These are phyloP conservation scores for Porites rus DNA, from an alignment of 92 coral and sea anemone species.

Conservation along the genomic window DNA sequence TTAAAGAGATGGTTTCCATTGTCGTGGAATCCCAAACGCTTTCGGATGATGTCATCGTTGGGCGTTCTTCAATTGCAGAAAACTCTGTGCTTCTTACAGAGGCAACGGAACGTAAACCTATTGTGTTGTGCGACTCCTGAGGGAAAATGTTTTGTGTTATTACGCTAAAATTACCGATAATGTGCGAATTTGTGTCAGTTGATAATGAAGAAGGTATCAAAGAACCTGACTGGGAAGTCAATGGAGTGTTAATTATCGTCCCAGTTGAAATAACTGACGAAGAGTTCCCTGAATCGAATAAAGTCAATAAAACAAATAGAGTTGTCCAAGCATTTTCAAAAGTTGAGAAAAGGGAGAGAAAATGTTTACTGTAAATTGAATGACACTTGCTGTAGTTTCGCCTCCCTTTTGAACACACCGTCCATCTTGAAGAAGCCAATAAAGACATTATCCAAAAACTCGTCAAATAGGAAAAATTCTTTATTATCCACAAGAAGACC, in stretches of 20 bases:
- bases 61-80: background rate
- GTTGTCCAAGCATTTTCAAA: constrained; percentile 1
- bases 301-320: background rate
- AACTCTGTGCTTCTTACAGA: background rate
- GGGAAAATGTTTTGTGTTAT: background rate
- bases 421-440: background rate
- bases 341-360: background rate
- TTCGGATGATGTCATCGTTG: background rate
- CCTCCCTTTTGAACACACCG: background rate
- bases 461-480: background rate
- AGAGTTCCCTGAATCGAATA: constrained; percentile 7
- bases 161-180: no score
- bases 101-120: background rate
- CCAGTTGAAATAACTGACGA: background rate
- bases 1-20: background rate
- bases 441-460: background rate
- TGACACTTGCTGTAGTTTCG: background rate
- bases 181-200: background rate
- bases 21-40: background rate
- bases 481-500: background rate
- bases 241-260: background rate
- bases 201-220: constrained; percentile 4
- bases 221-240: background rate
- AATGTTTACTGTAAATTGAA: background rate
- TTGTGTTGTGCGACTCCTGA: background rate